These are phyloP conservation scores for Vireo altiloquus DNA, from an alignment of 2,113 vertebrate genomes.

Conservation along the genomic window DNA sequence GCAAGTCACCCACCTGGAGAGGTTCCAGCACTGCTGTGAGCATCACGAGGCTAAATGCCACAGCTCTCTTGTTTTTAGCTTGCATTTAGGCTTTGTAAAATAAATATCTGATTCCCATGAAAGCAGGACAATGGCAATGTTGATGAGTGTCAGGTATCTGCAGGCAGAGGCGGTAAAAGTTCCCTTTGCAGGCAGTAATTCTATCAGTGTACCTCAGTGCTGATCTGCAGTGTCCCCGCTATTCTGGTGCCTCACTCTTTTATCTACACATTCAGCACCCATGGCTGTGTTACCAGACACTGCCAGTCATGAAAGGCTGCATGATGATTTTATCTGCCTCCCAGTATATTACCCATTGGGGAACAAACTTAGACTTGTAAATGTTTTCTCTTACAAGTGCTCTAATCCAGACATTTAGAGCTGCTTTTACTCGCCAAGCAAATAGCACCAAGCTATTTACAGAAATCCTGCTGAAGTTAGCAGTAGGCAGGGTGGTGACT, in stretches of 20 bases:
- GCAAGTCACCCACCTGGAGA: not conserved
- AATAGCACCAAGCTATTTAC: conserved; percentile 1
- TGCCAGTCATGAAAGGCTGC: conserved; percentile 28
- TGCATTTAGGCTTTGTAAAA: conserved; percentile 14
- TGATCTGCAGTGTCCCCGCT: not conserved
- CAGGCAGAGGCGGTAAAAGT: not conserved
- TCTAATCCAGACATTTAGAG: not conserved
- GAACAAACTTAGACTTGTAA: conserved; percentile 42
- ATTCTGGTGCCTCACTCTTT: not conserved
- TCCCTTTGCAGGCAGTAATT: conserved; percentile 39
- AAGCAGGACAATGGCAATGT: conserved; percentile 12
- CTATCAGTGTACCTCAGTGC: not conserved
- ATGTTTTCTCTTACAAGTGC: not conserved
- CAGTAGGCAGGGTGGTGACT: not conserved
- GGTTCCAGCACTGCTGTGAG: not conserved
- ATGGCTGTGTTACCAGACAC: conserved; percentile 44
- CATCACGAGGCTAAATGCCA: not conserved
- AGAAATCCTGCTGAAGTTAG: not conserved
- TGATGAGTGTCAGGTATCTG: conserved; percentile 26
- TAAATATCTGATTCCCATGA: conserved; percentile 27
- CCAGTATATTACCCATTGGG: not conserved
- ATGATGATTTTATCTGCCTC: conserved; percentile 43
- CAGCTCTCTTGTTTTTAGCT: not conserved
- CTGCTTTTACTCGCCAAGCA: not conserved
- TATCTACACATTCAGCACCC: conserved; percentile 7